phyloP scores from a whole-genome alignment of 2,113 vertebrate species.

The Apodemus sylvaticus region DNA sequence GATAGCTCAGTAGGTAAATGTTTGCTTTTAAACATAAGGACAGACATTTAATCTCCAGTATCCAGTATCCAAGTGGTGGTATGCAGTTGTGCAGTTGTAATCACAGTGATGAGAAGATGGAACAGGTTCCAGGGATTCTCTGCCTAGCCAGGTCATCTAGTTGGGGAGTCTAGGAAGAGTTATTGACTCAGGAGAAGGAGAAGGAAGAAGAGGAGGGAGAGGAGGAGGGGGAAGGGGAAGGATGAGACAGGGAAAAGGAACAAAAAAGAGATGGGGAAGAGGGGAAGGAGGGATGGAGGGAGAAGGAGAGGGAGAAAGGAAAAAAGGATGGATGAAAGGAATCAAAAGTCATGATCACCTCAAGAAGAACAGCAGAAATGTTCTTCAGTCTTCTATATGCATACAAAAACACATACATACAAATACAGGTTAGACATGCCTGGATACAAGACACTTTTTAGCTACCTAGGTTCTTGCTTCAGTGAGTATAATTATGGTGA shows the following conservation, averaged over 20 bases:
- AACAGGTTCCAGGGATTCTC: too few species aligned
- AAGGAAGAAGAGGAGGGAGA: too few species aligned
- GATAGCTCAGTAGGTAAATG: not conserved
- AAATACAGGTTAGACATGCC: not conserved
- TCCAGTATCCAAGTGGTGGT: too few species aligned
- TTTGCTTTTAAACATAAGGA: not conserved
- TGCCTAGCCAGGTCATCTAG: not conserved
- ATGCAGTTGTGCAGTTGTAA: not conserved
- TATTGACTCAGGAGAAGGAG: not conserved
- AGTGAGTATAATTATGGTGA: not conserved
- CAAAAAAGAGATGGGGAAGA: not conserved
- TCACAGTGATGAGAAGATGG: not conserved
- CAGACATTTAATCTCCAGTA: too few species aligned
- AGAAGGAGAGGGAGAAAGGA: not conserved
- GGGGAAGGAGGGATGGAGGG: not conserved
- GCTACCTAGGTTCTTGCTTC: not conserved
- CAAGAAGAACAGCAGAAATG: too few species aligned
- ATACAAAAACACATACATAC: too few species aligned
- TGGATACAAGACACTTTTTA: not conserved
- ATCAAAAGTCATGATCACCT: too few species aligned
- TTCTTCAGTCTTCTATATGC: not conserved
- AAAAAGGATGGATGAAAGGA: too few species aligned
- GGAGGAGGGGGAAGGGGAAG: rapidly evolving
- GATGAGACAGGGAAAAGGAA: not conserved
- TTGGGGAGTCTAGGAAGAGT: not conserved